Percentiles rank a stretch among this genome's conserved stretches.
These are phyloP conservation scores for Aphelenchoides bicaudatus DNA, from an alignment of 2,888 invertebrate genomes.

Conservation along the genomic window DNA sequence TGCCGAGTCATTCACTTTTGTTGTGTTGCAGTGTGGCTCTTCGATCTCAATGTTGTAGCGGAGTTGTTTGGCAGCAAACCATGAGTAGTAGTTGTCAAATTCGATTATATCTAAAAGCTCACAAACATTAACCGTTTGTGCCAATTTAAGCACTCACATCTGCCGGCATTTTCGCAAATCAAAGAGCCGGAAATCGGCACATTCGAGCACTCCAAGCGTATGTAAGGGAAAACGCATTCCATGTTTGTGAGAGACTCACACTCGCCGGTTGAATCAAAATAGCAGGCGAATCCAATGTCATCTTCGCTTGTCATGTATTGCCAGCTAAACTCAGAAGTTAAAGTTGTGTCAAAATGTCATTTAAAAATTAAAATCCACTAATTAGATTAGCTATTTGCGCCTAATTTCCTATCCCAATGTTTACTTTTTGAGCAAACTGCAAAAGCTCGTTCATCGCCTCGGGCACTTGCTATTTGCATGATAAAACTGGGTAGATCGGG, in stretches of 20 bases:
- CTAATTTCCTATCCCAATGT: too few relatives aligned
- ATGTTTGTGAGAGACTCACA: constrained; percentile 55
- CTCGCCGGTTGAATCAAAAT: constrained; percentile 39
- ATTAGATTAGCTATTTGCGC: too few relatives aligned
- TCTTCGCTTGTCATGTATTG: constrained; percentile 59
- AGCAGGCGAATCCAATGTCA: constrained; percentile 60
- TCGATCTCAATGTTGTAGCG: constrained; percentile 58
- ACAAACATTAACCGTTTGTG: background rate
- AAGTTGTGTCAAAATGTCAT: background rate
- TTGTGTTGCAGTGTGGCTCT: constrained; percentile 26
- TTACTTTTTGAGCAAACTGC: too few relatives aligned
- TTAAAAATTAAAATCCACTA: background rate
- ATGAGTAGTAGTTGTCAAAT: constrained; percentile 60
- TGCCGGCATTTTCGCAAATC: constrained; percentile 48
- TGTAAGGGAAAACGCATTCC: constrained; percentile 59
- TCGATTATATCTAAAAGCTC: too few relatives aligned
- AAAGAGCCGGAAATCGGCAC: constrained; percentile 56
- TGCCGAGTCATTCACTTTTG: too few relatives aligned
- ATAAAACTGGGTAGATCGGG: background rate
- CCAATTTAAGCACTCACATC: constrained; percentile 45
- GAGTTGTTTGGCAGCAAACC: constrained; percentile 60
- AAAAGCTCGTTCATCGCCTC: too few relatives aligned
- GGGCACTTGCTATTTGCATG: background rate
- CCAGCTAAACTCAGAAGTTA: constrained; percentile 44
- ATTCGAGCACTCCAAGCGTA: constrained; percentile 57